Base-by-base conservation (phyloP, 2,888 invertebrate genomes). In the Frankliniella intonsa region DNA sequence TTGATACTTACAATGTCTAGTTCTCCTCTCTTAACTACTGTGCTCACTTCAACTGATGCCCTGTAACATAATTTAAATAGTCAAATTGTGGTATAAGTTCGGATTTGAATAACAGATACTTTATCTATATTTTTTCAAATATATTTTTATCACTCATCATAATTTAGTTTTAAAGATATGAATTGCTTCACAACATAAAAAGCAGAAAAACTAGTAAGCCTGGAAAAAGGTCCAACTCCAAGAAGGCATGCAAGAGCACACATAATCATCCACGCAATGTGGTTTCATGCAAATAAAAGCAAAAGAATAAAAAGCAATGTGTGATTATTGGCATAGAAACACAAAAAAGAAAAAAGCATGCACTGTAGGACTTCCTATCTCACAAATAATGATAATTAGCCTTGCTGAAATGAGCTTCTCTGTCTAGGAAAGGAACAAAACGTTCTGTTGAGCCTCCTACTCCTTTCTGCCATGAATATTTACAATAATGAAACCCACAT, bases 21-120 rank as follows among this genome's bases (percentile, higher is more conserved):
- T 81, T 90, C 89, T 81, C 94, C 94, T 85, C 92, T 92, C 84
- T 92, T 91, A 80, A 92, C 92, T 19, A 95, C 92, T 84, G 90
- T 91, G 84, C 90, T 90, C 81, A 95, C 91, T 87, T 94, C 94
- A 83, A 94, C 89, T 7, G 92, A 92, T 38, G 94, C 93, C 88
- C 94, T 94, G 88, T 83, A 80, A 83, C 81, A 82, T 81, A 83
- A 83, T 80, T 80, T 81, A 80, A 84, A 82, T 81, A 27, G 5
- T 50, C 38, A 7, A n/a, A 11, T 80, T 80, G 22, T 3, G 38
- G 38, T 38, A 38, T 38, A 38, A 38, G 38, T 38, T 38, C 5
- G 38, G 38, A 5, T 38, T 38, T 38, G 38, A 38, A 38, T 38
- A n/a, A n/a, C n/a, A n/a, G 38, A 38, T 38, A 38, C 38, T 38